Conservation (phyloP, 2,113 vertebrate species). For the Sporophila hypoxantha region DNA sequence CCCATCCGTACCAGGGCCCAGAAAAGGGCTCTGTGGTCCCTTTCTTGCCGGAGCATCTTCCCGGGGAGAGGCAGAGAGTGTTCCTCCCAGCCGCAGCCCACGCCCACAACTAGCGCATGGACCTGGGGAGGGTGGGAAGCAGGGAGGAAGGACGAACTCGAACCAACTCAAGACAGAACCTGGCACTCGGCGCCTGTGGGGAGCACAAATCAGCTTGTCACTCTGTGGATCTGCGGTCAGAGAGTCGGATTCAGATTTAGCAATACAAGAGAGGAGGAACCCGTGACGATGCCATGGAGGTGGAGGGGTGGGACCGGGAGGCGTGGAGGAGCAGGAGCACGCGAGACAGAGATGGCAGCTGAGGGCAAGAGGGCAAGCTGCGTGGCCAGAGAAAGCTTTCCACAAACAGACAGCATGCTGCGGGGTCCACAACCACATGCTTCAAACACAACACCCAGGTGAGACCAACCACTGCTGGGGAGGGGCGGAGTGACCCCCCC, state of each 20-base stretch:
- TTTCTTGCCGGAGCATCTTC: background rate
- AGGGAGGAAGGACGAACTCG: conserved; percentile 46
- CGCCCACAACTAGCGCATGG: conserved; percentile 63
- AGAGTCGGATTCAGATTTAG: conserved; percentile 63
- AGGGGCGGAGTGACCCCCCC: conserved; percentile 1
- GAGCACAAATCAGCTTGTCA: conserved; percentile 57
- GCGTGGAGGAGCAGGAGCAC: conserved; percentile 1
- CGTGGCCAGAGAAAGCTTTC: conserved; percentile 55
- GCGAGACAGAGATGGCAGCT: conserved; percentile 26
- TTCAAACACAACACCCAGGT: conserved; percentile 77
- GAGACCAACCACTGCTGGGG: conserved; percentile 34
- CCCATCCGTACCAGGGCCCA: conserved; percentile 40
- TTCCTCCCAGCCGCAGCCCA: conserved; percentile 68
- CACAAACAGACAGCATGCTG: conserved; percentile 84
- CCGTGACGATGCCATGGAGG: conserved; percentile 73
- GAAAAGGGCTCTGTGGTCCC: background rate
- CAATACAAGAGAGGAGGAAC: conserved; percentile 86
- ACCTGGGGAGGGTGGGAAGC: conserved; percentile 47
- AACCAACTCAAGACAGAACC: conserved; percentile 55
- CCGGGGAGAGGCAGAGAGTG: conserved; percentile 44
- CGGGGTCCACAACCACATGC: conserved; percentile 83
- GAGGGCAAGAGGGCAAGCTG: conserved; percentile 42
- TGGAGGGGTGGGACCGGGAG: background rate
- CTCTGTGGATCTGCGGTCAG: conserved; percentile 55
- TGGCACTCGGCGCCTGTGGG: conserved; percentile 52